Base-by-base conservation (phyloP, 2,888 invertebrate genomes). In the Polylopha cassiicola region DNA sequence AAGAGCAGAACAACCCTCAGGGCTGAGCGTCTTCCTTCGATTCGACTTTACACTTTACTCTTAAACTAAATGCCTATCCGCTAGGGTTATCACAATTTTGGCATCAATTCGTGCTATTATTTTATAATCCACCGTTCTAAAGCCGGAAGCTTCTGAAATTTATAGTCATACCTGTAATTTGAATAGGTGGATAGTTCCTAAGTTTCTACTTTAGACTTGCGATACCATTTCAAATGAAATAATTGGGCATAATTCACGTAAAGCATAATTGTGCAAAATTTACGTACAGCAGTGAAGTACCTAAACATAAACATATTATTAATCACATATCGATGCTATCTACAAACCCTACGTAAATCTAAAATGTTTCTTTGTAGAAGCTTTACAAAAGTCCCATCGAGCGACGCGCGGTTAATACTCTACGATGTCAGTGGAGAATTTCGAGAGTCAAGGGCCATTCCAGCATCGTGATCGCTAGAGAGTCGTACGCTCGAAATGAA, bases 401-500 rank as follows among this genome's bases (percentile, higher is more conserved):
- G 59, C 65, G 66, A 64, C 65, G 67, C 63, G 73, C 64, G 62
- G 73, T 71, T 76, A 74, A 77, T 79, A 71, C 74, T 75, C 70
- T 56, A 67, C 73, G 71, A 73, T 72, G 79, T 74, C 74, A 73
- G 80, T 76, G 57, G 76, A 79, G 78, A 82, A 80, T 81, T 84
- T 81, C 71, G 80, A 80, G 81, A 82, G 82, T 81, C 80, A 80
- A 85, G 85, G 81, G 79, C 82, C 79, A 82, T 84, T 82, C 80
- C 74, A 65, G 75, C 78, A 67, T 77, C 79, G 81, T 74, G 82
- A 84, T 82, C 84, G 74, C 80, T 80, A 65, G 77, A 81, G 81
- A 79, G 82, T 75, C 70, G 75, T 80, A 82, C 81, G 81, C 77
- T 80, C 80, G 80, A 82, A 84, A 85, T 85, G 85, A 84, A 85